These are phyloP conservation scores for human (Homo sapiens) DNA, from an alignment of 2,113 vertebrate species.

Conservation along the genomic window GRCh38 chr9:113902501-113903000, in stretches of 20 bases:
- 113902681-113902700: background rate
- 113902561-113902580: background rate
- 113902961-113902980: background rate
- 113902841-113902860: background rate
- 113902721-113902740: background rate
- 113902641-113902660: background rate
- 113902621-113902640: background rate
- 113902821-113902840: background rate
- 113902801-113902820: background rate
- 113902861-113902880: background rate
- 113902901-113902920: background rate
- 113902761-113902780: background rate
- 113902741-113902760: background rate
- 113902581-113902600: rapidly evolving
- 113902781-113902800: background rate
- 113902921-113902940: background rate
- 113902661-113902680: background rate
- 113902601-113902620: background rate
- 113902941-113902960: rapidly evolving
- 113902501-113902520: background rate
- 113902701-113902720: background rate
- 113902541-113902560: background rate
- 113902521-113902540: background rate
- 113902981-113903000: too few species aligned
- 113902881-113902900: background rate